Base-by-base conservation (phyloP, 2,113 vertebrate genomes). In the Fulmarus glacialis region DNA sequence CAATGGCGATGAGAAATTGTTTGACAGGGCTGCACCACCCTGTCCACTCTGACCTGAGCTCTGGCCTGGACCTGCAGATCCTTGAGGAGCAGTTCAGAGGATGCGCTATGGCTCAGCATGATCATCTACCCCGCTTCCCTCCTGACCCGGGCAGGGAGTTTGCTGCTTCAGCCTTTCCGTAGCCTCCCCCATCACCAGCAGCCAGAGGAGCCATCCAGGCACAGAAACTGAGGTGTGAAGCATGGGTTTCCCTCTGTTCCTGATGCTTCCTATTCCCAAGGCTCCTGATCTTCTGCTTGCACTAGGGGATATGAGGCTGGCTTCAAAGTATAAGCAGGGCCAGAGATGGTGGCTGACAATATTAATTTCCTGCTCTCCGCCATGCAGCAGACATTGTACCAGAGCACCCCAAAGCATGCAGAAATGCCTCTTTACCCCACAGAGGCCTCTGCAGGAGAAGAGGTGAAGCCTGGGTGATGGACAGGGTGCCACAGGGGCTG, bases 21-120 rank as follows among this genome's bases (percentile, higher is more conserved):
- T 45, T 45, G 45, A 45, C 18, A 45, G 45, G 45, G 45, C 45
- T 50, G 24, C 11, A 17, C 43, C 48, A 13, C 10, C 1, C 21
- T 34, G 32, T 8, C 26, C 2, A 3, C 23, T 55, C 10, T 23
- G 47, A 48, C n/a, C 18, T 34, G 77, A 85, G n/a, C 48, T 43
- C 36, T 56, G 66, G n/a, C 9, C 15, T 34, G 42, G 50, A 56
- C 19, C 36, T 36, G 20, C 9, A 0, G 3, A 34, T 30, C 5
- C 15, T 56, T 56, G 24, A 40, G 56, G 32, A 78, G 21, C 5
- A 15, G 42, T 12, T 8, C 1, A 8, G 50, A 86, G 32, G 56
- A 50, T 24, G 16, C 1, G 9, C 32, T 53, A 21, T 0, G 1
- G 6, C 52, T 55, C n/a, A 19, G 17, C 3, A 5, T 0, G 2